Evolutionary conservation across 2,113 vertebrate species (phyloP), one percentile per base, ranked within the genome.

Genomic region (Stigmatopora argus): DNA sequence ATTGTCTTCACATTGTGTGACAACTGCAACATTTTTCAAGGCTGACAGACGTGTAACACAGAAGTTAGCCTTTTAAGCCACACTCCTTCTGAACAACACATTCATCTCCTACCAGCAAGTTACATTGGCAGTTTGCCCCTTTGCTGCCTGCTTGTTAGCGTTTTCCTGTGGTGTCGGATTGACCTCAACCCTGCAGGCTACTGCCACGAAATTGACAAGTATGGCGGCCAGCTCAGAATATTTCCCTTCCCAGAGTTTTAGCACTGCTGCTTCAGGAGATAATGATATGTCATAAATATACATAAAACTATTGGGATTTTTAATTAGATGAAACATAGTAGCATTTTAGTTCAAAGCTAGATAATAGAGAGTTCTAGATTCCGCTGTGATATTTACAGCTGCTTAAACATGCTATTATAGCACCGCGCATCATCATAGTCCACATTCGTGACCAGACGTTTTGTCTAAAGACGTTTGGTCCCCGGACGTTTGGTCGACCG

Each of bases 81-180:
- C 21, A 57, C 7, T 57, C 38, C 21, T 31, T 34, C 14, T 2
- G 44, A 68, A 26, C 6, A 8, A 48, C 5, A 7, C 44, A 58
- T 74, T 57, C 45, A 61, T 70, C 66, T 67, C 21, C 21, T 21
- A 71, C 64, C 61, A 78, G 65, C 57, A 71, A 51, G 60, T 66
- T 64, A 34, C 71, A 62, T 60, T 61, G 44, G 19, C 19, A 58
- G 4, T 55, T 41, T 44, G 11, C 41, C 0, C 49, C 49, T 65
- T 35, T 11, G 45, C n/a, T 57, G 23, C 55, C 15, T 47, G 1
- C 45, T 46, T 19, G 63, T 63, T 3, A 3, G n/a, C n/a, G 51
- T 26, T 61, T 64, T 47, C 69, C 64, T 63, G 47, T 59, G 55
- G 15, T 51, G 63, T 78, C 63, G 48, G 41, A 69, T 60, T 73